A percentile compares a stretch with the other conserved stretches of the same genome.
Evolutionary conservation across 2,113 vertebrate species (phyloP).

Genomic region (Eclectus roratus): DNA sequence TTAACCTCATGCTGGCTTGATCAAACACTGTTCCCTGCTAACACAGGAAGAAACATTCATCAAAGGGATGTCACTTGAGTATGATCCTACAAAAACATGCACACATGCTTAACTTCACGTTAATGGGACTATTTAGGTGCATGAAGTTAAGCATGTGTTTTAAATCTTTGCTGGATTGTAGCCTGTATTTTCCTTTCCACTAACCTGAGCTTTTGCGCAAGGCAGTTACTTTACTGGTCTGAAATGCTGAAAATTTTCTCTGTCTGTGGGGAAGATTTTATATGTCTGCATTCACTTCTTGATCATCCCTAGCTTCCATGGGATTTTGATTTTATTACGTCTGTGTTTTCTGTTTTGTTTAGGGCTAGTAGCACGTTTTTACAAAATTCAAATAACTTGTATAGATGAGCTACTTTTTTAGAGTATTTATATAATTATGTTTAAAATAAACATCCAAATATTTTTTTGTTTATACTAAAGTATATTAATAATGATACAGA

Average conservation of each 20-base stretch:
- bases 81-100: constrained; percentile 23
- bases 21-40: constrained; percentile 52
- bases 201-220: neutral
- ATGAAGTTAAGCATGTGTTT: constrained; percentile 61
- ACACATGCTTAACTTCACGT: constrained; percentile 33
- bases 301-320: neutral
- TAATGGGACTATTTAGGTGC: constrained; percentile 35
- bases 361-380: neutral
- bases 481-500: neutral
- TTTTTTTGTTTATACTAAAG: neutral
- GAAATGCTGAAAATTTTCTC: constrained; percentile 16
- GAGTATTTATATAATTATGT: neutral
- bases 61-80: constrained; percentile 50
- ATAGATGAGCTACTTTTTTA: neutral
- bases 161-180: constrained; percentile 24
- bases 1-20: constrained; percentile 54
- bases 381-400: neutral
- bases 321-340: neutral
- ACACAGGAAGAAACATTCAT: constrained; percentile 60
- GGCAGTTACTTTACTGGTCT: neutral
- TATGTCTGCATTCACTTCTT: neutral
- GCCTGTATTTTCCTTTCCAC: constrained; percentile 28
- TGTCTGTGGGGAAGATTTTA: neutral
- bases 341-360: neutral
- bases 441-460: neutral